These are phyloP conservation scores for Lepus oiostolus DNA, from an alignment of 2,797 vertebrate species.

Conservation along the genomic window DNA sequence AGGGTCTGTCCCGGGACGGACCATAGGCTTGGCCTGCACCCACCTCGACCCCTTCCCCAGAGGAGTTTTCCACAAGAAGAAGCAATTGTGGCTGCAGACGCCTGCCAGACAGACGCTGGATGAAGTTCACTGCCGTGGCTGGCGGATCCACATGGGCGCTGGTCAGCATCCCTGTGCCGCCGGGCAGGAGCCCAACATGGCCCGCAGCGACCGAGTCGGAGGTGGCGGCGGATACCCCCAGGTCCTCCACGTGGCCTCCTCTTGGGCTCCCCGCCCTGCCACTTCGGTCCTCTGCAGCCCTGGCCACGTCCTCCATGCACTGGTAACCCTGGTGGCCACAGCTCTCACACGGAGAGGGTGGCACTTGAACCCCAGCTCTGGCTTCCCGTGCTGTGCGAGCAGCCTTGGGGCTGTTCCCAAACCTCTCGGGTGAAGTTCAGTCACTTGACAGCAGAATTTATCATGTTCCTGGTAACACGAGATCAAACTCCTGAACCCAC, in stretches of 20 bases:
- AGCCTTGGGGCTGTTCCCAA: not conserved
- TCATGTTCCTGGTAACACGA: not conserved
- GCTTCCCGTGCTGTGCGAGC: not conserved
- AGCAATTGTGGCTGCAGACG: constrained; percentile 47
- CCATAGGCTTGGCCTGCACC: too few relatives aligned
- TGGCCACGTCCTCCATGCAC: too few relatives aligned
- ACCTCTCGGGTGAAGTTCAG: not conserved
- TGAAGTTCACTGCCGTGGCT: constrained; percentile 42
- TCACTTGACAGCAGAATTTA: not conserved
- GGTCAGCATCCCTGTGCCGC: not conserved
- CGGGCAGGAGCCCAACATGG: too few relatives aligned
- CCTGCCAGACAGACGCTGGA: constrained; percentile 21
- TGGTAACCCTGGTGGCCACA: accelerated
- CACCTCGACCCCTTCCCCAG: not conserved
- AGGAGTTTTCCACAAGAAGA: constrained; percentile 20
- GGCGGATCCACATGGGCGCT: not conserved
- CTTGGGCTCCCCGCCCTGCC: not conserved
- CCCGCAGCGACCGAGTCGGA: too few relatives aligned
- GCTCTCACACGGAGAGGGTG: not conserved
- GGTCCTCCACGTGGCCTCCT: not conserved
- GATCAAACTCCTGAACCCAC: not conserved
- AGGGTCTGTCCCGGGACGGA: too few relatives aligned
- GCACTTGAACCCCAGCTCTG: not conserved
- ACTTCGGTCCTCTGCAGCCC: not conserved
- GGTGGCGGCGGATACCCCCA: too few relatives aligned